phyloP scores from a whole-genome alignment of 2,888 invertebrate species.

The Drosophila infuscata region DNA sequence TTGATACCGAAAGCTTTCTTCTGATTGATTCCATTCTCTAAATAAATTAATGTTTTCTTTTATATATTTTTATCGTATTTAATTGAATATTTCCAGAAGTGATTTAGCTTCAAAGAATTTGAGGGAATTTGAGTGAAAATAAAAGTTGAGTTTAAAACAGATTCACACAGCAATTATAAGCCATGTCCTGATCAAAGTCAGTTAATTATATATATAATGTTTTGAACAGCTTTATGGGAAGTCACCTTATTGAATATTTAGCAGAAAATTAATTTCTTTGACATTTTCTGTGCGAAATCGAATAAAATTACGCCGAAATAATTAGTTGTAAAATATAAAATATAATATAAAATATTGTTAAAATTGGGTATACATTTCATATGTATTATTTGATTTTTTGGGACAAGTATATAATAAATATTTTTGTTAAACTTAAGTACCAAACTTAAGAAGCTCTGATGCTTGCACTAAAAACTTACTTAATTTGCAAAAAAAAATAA shows the following conservation, averaged over 20 bases:
- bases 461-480: background rate
- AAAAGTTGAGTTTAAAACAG: rapidly evolving
- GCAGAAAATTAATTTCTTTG: background rate
- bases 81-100: background rate
- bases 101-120: background rate
- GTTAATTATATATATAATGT: no score
- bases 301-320: background rate
- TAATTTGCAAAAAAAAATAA: background rate
- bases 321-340: no score
- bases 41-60: constrained; percentile 5
- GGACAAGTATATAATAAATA: background rate
- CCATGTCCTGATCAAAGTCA: background rate
- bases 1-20: constrained; percentile 26
- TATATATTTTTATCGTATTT: background rate
- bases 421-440: background rate
- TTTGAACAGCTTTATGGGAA: no score
- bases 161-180: background rate
- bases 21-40: constrained; percentile 27
- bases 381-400: background rate
- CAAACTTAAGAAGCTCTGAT: no score
- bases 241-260: background rate
- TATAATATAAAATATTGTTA: no score
- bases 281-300: background rate
- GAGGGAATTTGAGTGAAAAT: no score
- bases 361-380: no score